These are phyloP conservation scores for Acanthis flammea DNA, from an alignment of 2,797 vertebrate genomes.

Conservation along the genomic window DNA sequence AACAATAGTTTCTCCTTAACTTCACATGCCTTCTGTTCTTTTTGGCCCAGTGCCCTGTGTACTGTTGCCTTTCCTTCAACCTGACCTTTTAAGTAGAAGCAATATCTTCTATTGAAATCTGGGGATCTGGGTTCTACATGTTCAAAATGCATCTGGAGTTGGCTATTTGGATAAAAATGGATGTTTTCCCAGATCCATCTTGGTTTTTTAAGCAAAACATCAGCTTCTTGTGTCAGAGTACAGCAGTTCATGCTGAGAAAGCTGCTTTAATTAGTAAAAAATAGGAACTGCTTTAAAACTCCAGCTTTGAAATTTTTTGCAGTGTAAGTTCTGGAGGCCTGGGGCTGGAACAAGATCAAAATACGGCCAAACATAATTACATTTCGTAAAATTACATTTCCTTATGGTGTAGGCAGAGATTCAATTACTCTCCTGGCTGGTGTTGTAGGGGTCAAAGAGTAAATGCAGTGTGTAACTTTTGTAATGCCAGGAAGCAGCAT, in stretches of 20 bases:
- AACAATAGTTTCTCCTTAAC: neutral
- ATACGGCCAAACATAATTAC: neutral
- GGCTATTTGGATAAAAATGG: too few relatives aligned
- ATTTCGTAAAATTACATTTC: neutral
- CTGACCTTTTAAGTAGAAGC: neutral
- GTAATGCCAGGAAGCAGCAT: neutral
- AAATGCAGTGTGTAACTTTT: neutral
- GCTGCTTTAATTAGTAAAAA: neutral
- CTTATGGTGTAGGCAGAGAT: neutral
- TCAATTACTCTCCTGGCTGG: neutral
- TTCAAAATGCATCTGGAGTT: neutral
- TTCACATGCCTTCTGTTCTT: neutral
- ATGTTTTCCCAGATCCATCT: neutral
- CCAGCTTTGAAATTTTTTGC: neutral
- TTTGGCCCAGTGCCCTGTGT: neutral
- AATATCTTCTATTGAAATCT: neutral
- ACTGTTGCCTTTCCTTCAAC: neutral
- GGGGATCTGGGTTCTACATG: neutral
- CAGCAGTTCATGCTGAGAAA: neutral
- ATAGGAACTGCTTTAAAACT: neutral
- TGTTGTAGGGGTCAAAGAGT: fast-evolving
- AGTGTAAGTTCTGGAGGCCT: neutral
- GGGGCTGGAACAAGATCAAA: neutral
- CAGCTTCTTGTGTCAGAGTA: neutral
- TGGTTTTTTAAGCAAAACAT: neutral